Evolutionary conservation across 2,113 vertebrate genomes (phyloP).

Genomic region (Mixornis gularis): DNA sequence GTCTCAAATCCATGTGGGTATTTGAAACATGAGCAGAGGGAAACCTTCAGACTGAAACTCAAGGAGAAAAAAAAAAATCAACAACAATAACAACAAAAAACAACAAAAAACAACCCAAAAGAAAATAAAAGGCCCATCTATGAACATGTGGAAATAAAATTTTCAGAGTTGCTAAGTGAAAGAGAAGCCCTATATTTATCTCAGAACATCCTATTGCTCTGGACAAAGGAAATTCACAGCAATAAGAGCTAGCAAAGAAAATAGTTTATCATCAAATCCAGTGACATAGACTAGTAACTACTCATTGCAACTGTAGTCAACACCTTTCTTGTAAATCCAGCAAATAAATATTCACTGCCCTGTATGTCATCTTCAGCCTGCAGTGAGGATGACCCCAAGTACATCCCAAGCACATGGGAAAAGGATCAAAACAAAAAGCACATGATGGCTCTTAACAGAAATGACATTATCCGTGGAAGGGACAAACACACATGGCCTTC

Average conservation of each 20-base stretch:
- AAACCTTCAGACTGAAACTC: not conserved
- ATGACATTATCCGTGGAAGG: not conserved
- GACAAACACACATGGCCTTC: conserved; percentile 60
- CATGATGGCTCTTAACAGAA: not conserved
- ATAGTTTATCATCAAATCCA: not conserved
- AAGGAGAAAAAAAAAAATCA: not conserved
- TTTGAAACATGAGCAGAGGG: not conserved
- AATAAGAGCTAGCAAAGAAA: not conserved
- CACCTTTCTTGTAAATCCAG: conserved; percentile 11
- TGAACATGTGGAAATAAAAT: not conserved
- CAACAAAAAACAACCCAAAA: not conserved
- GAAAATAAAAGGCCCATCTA: not conserved
- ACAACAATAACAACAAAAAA: not conserved
- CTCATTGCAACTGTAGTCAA: not conserved
- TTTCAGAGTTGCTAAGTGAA: not conserved
- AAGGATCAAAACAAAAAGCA: conserved; percentile 54
- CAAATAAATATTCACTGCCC: not conserved
- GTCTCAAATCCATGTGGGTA: not conserved
- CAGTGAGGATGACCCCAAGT: conserved; percentile 26
- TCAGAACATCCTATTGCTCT: not conserved
- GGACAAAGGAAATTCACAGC: not conserved
- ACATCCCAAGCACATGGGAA: conserved; percentile 40
- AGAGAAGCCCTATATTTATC: not conserved
- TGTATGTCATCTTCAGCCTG: conserved; percentile 33
- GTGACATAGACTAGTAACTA: not conserved